These are phyloP conservation scores for Batillaria attramentaria DNA, from an alignment of 1,140 invertebrate species.

Conservation along the genomic window DNA sequence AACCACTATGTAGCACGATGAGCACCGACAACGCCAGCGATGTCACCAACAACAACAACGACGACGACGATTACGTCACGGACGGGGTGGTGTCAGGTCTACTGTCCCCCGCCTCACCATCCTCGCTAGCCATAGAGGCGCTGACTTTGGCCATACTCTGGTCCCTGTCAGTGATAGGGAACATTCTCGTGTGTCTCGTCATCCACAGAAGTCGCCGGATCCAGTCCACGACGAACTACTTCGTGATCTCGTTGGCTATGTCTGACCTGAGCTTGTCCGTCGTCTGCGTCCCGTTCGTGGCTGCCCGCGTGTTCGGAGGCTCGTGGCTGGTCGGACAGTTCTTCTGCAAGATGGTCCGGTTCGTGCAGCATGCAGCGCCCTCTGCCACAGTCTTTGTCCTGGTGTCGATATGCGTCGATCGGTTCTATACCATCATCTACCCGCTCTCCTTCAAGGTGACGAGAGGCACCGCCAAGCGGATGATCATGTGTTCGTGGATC, in stretches of 20 bases:
- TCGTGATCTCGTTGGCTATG: slow-evolving; percentile 57
- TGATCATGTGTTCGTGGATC: slow-evolving; percentile 51
- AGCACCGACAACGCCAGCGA: neutral
- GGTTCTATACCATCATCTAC: slow-evolving; percentile 66
- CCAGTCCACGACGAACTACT: slow-evolving; percentile 68
- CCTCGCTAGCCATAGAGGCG: slow-evolving; percentile 33
- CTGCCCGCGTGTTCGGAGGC: slow-evolving; percentile 43
- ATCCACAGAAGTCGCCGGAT: slow-evolving; percentile 60
- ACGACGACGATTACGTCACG: too few relatives aligned
- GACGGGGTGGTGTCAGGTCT: slow-evolving; percentile 13
- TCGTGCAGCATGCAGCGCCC: slow-evolving; percentile 49
- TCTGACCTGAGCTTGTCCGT: slow-evolving; percentile 50
- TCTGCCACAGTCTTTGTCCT: slow-evolving; percentile 50
- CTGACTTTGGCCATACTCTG: slow-evolving; percentile 49
- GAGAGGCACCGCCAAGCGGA: slow-evolving; percentile 58
- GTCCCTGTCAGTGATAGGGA: slow-evolving; percentile 52
- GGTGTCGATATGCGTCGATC: slow-evolving; percentile 55
- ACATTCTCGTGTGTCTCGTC: slow-evolving; percentile 62
- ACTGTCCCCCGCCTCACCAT: neutral
- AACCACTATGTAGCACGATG: neutral
- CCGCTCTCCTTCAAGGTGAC: slow-evolving; percentile 67
- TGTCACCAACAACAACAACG: neutral
- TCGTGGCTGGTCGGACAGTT: slow-evolving; percentile 53
- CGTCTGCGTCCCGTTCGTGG: slow-evolving; percentile 49
- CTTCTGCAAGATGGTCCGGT: slow-evolving; percentile 58